These are phyloP conservation scores for Eustalomyia histrio DNA, from an alignment of 2,888 invertebrate species.

Conservation along the genomic window DNA sequence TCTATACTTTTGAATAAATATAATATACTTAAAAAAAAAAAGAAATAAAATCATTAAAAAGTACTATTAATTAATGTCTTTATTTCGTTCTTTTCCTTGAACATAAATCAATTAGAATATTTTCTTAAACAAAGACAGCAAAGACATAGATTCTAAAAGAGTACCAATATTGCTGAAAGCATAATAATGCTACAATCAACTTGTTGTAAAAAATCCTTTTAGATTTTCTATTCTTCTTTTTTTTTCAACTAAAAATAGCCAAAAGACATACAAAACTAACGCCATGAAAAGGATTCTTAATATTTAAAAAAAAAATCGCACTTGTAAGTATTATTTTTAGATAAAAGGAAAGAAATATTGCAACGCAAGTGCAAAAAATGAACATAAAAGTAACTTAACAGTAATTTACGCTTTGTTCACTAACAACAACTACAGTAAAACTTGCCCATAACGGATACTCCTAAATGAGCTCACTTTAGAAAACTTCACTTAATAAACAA, in stretches of 20 bases:
- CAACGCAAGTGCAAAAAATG: conserved; percentile 1
- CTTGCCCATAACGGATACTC: neutral
- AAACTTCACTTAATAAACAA: too few species aligned
- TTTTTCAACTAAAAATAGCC: too few species aligned
- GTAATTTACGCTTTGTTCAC: conserved; percentile 20
- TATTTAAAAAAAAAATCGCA: conserved; percentile 21
- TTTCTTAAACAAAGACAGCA: conserved; percentile 31
- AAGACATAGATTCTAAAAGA: neutral
- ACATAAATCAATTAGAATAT: conserved; percentile 57
- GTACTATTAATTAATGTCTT: conserved; percentile 44
- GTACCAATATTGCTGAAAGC: conserved; percentile 52
- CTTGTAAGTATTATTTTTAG: conserved; percentile 24
- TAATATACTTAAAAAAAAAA: too few species aligned
- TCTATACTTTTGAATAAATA: too few species aligned
- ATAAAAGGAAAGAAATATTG: neutral
- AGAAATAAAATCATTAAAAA: conserved; percentile 19
- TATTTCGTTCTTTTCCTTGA: conserved; percentile 9
- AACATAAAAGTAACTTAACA: conserved; percentile 30
- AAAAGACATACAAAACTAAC: conserved; percentile 37
- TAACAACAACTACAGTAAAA: neutral
- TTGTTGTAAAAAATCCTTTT: conserved; percentile 27
- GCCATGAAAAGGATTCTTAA: neutral
- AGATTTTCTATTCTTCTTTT: conserved; percentile 4
- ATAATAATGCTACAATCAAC: conserved; percentile 41
- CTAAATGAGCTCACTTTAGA: too few species aligned